Evolutionary conservation across 1,140 invertebrate genomes (phyloP).

Genomic region (Eurosta solidaginis): DNA sequence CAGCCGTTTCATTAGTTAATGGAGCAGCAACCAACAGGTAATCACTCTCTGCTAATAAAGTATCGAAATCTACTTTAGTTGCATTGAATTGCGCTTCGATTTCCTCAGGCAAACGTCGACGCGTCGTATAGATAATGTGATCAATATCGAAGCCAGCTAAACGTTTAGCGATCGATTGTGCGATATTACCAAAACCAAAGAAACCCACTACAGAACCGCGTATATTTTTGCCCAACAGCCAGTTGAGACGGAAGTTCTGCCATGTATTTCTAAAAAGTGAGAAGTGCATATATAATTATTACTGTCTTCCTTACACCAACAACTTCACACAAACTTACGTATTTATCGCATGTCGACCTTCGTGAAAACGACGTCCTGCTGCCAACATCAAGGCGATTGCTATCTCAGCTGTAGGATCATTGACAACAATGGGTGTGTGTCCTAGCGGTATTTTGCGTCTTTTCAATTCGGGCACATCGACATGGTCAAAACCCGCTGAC

Average conservation of each 20-base stretch:
- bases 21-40: conserved; percentile 76
- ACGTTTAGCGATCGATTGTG: conserved; percentile 71
- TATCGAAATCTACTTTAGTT: conserved; percentile 72
- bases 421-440: conserved; percentile 88
- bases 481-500: conserved; percentile 85
- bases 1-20: conserved; percentile 75
- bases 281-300: background rate
- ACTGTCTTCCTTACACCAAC: background rate
- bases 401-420: conserved; percentile 88
- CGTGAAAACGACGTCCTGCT: conserved; percentile 72
- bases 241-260: conserved; percentile 82
- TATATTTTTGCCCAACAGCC: conserved; percentile 85
- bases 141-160: conserved; percentile 74
- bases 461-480: conserved; percentile 73
- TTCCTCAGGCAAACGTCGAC: conserved; percentile 65
- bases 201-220: conserved; percentile 83
- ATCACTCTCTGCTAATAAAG: conserved; percentile 74
- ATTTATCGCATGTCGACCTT: conserved; percentile 65
- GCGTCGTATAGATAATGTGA: conserved; percentile 75
- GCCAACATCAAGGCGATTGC: conserved; percentile 66
- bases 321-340: conserved; percentile 39
- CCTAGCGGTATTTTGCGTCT: conserved; percentile 75
- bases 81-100: conserved; percentile 73
- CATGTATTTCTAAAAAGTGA: conserved; percentile 68
- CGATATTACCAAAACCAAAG: conserved; percentile 85